Conservation (phyloP, 2,113 vertebrate genomes). For the Ictidomys tridecemlineatus region DNA sequence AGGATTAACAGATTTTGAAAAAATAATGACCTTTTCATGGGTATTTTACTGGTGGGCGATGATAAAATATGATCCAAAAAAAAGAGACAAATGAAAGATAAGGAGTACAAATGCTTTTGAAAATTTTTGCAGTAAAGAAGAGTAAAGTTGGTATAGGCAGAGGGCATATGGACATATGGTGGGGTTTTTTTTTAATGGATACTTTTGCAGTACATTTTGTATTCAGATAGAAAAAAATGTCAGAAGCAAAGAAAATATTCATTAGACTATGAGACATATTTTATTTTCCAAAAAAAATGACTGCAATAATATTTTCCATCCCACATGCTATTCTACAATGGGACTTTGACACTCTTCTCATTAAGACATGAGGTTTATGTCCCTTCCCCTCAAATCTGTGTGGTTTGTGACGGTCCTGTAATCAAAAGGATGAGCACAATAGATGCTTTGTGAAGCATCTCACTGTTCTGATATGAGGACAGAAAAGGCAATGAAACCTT, state of each 20-base stretch:
- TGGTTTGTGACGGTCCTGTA: background rate
- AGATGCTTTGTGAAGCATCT: background rate
- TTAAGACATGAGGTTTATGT: background rate
- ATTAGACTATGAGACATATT: background rate
- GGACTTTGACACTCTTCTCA: background rate
- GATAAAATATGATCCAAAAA: background rate
- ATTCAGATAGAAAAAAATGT: background rate
- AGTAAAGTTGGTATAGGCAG: background rate
- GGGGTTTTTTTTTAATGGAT: background rate
- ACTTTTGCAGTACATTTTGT: background rate
- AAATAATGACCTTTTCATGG: background rate
- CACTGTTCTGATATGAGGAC: background rate
- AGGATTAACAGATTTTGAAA: background rate
- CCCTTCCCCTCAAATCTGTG: background rate
- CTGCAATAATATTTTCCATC: background rate
- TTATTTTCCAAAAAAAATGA: constrained; percentile 9
- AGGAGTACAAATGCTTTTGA: background rate
- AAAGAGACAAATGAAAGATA: background rate
- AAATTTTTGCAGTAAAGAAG: background rate
- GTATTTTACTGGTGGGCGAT: background rate
- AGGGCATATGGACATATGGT: background rate
- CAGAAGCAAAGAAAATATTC: constrained; percentile 10
- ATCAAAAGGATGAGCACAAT: constrained; percentile 1
- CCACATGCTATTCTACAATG: background rate
- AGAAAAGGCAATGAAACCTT: background rate